A percentile compares a stretch with the other conserved stretches of the same genome.
Conservation (phyloP, 2,797 vertebrate genomes). For the Clarias platycephalus region DNA sequence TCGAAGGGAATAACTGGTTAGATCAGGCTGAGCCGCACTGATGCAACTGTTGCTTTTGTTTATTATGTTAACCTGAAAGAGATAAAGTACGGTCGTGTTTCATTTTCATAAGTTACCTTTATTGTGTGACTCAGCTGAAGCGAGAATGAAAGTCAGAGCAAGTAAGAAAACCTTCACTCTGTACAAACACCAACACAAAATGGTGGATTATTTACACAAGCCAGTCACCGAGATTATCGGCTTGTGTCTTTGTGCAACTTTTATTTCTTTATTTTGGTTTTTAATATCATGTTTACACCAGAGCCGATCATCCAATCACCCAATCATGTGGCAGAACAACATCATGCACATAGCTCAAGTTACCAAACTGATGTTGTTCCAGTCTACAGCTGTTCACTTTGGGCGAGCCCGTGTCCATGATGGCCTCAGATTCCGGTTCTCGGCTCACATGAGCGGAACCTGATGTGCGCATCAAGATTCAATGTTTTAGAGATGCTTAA, state of each 20-base stretch:
- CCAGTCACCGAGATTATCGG: background rate
- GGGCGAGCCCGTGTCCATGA: background rate
- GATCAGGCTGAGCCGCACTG: background rate
- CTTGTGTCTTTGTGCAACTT: background rate
- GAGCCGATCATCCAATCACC: background rate
- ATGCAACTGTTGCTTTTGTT: conserved; percentile 8
- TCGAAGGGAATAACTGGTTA: background rate
- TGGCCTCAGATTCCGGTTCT: background rate
- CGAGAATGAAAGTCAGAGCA: background rate
- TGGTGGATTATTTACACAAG: background rate
- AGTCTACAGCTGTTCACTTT: background rate
- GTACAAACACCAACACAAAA: background rate
- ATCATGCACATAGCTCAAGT: background rate
- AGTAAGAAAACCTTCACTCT: background rate
- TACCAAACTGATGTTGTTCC: background rate
- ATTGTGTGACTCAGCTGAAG: background rate
- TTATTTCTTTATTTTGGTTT: background rate
- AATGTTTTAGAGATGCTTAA: background rate
- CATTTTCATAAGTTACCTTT: background rate
- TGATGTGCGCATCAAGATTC: background rate
- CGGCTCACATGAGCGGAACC: background rate
- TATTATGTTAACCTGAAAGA: background rate
- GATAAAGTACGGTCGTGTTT: conserved; percentile 1
- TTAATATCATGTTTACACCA: background rate
- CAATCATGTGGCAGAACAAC: background rate